Evolutionary conservation across 1,140 invertebrate species (phyloP), one percentile per base, ranked within the genome.

Genomic region (Glomeris maerens): DNA sequence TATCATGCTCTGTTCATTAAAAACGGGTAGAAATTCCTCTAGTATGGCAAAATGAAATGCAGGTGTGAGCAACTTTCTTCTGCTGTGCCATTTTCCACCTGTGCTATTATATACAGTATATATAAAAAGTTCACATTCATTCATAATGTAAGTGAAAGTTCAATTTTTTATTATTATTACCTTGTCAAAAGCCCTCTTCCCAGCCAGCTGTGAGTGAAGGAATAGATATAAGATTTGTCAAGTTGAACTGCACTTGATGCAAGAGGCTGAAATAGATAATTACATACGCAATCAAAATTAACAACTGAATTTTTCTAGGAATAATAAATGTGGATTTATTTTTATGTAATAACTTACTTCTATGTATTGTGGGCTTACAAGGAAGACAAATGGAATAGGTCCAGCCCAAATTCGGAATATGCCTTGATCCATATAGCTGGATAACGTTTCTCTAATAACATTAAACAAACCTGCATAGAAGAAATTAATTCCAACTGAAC

Each of bases 21-120:
- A 88, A 1, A 90, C 75, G 20, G 78, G 76, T 5, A 89, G 60
- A 60, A 92, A 93, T 55, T 84, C 78, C 55, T 93, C 80, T 31
- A 94, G 69, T 41, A 94, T 88, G 49, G 80, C 77, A 60, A 90
- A 89, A 66, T 92, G 89, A 64, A 94, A 93, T 0, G 87, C 80
- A 22, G 89, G 89, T 1, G 88, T 93, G 5, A 94, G 81, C 60
- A 94, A 75, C 68, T 91, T 89, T 47, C 89, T 71, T n/a, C 85
- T 69, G 0, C 63, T 59, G 41, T 77, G 76, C 87, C 89, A 95
- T 67, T 86, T 86, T 10, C 68, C 64, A 36, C 83, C 84, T 42
- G 69, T 69, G 56, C 74, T 75, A 45, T 2, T 59, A 54, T 53
- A 47, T 13, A 31, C 10, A 36, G 10, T 10, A 36, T 36, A 36